Conservation (phyloP, 2,113 vertebrate genomes). For the Anoura caudifer region DNA sequence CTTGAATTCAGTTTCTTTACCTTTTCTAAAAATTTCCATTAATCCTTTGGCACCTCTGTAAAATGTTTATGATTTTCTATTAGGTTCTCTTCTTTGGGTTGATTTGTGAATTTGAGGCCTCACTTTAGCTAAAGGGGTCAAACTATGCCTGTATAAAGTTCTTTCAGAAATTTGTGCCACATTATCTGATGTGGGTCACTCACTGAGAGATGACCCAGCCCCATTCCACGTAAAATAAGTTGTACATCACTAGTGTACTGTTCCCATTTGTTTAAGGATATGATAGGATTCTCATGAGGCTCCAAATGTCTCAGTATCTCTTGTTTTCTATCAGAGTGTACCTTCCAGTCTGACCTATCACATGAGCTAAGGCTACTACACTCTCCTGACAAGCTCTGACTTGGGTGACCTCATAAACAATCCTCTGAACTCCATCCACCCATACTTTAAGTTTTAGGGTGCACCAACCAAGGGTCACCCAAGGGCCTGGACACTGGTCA, state of each 20-base stretch:
- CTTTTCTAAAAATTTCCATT: slow-evolving; percentile 91
- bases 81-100: slow-evolving; percentile 91
- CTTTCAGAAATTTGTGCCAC: slow-evolving; percentile 89
- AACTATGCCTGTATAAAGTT: slow-evolving; percentile 92
- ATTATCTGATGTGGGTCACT: slow-evolving; percentile 92
- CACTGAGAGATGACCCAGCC: slow-evolving; percentile 92
- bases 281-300: slow-evolving; percentile 94
- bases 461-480: slow-evolving; percentile 63
- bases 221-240: slow-evolving; percentile 86
- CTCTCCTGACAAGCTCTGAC: slow-evolving; percentile 98
- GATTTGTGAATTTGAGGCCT: slow-evolving; percentile 87
- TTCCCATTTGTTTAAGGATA: slow-evolving; percentile 96
- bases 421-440: slow-evolving; percentile 98
- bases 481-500: slow-evolving; percentile 69
- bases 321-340: slow-evolving; percentile 96
- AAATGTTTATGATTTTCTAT: slow-evolving; percentile 80
- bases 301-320: slow-evolving; percentile 94
- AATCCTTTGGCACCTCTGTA: slow-evolving; percentile 92
- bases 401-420: slow-evolving; percentile 97
- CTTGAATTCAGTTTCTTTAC: slow-evolving; percentile 86
- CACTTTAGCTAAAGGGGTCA: slow-evolving; percentile 92
- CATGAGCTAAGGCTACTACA: slow-evolving; percentile 97
- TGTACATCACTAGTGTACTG: slow-evolving; percentile 97
- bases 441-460: slow-evolving; percentile 99
- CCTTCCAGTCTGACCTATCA: slow-evolving; percentile 96